phyloP scores from a whole-genome alignment of 2,113 vertebrate species.

The Aptenodytes forsteri region DNA sequence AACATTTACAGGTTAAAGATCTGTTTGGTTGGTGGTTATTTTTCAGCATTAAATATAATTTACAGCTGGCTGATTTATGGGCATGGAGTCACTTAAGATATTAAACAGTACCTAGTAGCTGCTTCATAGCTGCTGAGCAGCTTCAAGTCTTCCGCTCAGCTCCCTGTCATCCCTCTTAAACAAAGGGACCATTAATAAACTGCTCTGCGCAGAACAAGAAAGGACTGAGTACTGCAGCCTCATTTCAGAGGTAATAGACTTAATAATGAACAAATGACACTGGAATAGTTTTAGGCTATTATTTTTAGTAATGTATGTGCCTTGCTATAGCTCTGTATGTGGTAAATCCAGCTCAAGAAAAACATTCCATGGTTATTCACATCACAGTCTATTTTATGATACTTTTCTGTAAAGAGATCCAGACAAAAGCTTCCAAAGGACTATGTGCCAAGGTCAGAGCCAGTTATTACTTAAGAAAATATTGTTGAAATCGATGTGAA shows the following conservation, averaged over 20 bases:
- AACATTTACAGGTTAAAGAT: constrained; percentile 62
- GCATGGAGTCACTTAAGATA: constrained; percentile 28
- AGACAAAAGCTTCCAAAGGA: constrained; percentile 26
- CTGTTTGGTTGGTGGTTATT: constrained; percentile 52
- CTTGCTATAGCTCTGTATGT: background rate
- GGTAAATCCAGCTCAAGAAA: constrained; percentile 3
- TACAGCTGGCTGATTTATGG: constrained; percentile 27
- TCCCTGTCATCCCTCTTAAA: constrained; percentile 22
- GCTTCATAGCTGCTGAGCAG: constrained; percentile 25
- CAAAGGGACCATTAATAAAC: constrained; percentile 60
- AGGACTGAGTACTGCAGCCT: constrained; percentile 7
- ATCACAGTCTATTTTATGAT: background rate
- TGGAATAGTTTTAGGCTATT: constrained; percentile 29
- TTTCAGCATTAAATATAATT: constrained; percentile 51
- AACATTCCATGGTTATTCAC: constrained; percentile 29
- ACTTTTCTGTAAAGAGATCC: background rate
- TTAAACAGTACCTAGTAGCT: constrained; percentile 28
- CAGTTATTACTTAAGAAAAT: constrained; percentile 38
- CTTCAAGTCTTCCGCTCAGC: background rate
- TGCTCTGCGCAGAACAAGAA: background rate
- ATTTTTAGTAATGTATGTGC: constrained; percentile 47
- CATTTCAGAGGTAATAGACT: constrained; percentile 60
- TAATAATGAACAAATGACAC: constrained; percentile 52
- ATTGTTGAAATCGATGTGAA: background rate
- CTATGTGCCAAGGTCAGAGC: background rate